Base-by-base conservation (phyloP, 92 coral and sea anemone species). In the Paramuricea clavata region DNA sequence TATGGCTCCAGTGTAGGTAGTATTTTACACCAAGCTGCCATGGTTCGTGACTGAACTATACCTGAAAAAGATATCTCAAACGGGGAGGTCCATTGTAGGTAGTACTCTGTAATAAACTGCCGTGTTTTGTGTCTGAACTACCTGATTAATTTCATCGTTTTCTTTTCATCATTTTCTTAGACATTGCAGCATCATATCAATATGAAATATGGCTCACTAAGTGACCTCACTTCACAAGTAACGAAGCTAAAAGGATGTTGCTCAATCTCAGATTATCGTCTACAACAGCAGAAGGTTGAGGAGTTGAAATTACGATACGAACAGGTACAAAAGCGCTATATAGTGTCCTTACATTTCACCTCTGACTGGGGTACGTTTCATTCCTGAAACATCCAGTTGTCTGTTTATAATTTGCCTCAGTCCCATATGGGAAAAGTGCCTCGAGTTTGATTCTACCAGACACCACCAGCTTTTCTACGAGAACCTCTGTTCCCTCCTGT, bases 241-340 rank as follows among this genome's bases (percentile, higher is more conserved):
- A 90, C 91, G 22, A 85, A 87, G 57, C 89, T 96, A 42, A 91
- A 95, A 41, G 97, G 93, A 26, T 90, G 86, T 39, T 93, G 95
- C 41, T 85, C 98, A 35, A 67, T 92, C 44, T 67, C 91, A 15
- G 97, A 94, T 74, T 94, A 89, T 78, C 98, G 95, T n/a, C 76
- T 88, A 0, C 87, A 91, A 23, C 99, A 96, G 59, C 92, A 84
- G 81, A 91, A 90, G 32, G 91, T 94, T 82, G 99, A 96, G 69
- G 99, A 96, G 57, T 81, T 96, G 28, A 96, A 94, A 72, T 90
- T 98, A 26, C 93, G 99, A 22, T 96, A 95, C 91, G 98, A 96
- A 74, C 95, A 96, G 98, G 99, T 93, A 92, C 21, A 26, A 54
- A 6, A 47, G 9, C 10, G 1, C 2, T 5, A 15, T 47, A 47